phyloP scores from a whole-genome alignment of 92 coral and sea anemone species.

The Pocillopora grandis region DNA sequence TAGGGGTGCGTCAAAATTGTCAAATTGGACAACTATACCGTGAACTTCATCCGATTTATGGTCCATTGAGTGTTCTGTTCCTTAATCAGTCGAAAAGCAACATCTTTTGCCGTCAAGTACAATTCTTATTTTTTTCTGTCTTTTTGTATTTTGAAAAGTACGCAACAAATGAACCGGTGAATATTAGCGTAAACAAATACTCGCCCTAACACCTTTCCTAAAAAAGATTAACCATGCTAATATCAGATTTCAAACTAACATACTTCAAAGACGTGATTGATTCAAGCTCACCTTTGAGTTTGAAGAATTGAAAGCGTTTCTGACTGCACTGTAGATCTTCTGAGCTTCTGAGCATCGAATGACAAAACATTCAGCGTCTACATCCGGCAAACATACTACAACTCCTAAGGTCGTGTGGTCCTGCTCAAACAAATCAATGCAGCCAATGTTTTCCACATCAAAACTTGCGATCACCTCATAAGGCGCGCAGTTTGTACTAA shows the following conservation, averaged over 20 bases:
- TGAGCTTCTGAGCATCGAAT: conserved; percentile 77
- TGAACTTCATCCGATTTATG: too few species aligned
- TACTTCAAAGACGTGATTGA: background rate
- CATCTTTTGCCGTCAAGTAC: too few species aligned
- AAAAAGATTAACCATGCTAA: background rate
- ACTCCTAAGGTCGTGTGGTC: conserved; percentile 72
- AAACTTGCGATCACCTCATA: conserved; percentile 88
- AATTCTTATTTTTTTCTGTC: background rate
- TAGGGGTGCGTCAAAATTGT: too few species aligned
- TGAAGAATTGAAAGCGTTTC: conserved; percentile 75
- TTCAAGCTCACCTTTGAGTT: conserved; percentile 61
- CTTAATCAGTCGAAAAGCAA: too few species aligned
- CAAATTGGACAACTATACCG: too few species aligned
- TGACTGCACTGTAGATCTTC: conserved; percentile 64
- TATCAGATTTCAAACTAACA: background rate
- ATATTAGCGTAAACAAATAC: background rate
- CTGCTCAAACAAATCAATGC: conserved; percentile 70
- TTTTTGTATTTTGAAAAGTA: background rate
- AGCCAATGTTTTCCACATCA: conserved; percentile 80
- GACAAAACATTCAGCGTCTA: conserved; percentile 78
- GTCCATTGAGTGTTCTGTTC: too few species aligned
- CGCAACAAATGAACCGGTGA: background rate
- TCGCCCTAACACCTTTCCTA: background rate
- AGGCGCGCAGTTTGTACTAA: conserved; percentile 90
- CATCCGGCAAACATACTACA: conserved; percentile 68